Conservation (phyloP, 30 jellyfish, hydroid and myxozoan species). For the Turritopsis dohrnii region DNA sequence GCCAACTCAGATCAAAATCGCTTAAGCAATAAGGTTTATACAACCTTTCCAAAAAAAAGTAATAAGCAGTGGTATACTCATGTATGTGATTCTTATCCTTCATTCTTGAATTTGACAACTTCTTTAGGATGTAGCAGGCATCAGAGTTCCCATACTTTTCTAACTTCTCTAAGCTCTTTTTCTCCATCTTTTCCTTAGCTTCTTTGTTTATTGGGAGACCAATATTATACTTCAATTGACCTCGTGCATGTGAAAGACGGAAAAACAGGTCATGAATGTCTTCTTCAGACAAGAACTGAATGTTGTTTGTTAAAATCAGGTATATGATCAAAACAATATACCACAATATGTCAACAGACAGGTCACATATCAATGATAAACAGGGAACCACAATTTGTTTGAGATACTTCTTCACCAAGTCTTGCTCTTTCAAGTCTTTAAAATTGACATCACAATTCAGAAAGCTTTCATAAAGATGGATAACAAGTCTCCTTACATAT, state of each 20-base stretch:
- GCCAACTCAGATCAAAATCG: constrained; percentile 10
- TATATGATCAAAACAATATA: background rate
- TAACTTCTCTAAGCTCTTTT: background rate
- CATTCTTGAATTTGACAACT: background rate
- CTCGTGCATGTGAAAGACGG: constrained; percentile 5
- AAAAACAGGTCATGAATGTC: constrained; percentile 2
- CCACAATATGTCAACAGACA: background rate
- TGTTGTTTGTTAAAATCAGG: background rate
- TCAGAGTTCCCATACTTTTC: constrained; percentile 8
- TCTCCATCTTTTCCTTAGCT: background rate
- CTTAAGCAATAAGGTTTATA: background rate
- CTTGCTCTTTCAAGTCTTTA: background rate
- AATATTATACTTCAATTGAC: background rate
- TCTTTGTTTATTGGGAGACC: background rate
- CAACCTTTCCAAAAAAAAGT: constrained; percentile 5
- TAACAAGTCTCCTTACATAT: background rate
- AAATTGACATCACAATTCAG: constrained; percentile 1
- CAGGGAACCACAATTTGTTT: background rate
- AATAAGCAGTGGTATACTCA: background rate
- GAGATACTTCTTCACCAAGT: background rate
- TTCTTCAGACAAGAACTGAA: constrained; percentile 22
- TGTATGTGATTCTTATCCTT: background rate
- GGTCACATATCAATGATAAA: background rate
- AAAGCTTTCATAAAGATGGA: background rate
- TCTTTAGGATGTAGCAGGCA: constrained; percentile 9